Conservation (phyloP, 2,888 invertebrate species). For the Drosophila dives region DNA sequence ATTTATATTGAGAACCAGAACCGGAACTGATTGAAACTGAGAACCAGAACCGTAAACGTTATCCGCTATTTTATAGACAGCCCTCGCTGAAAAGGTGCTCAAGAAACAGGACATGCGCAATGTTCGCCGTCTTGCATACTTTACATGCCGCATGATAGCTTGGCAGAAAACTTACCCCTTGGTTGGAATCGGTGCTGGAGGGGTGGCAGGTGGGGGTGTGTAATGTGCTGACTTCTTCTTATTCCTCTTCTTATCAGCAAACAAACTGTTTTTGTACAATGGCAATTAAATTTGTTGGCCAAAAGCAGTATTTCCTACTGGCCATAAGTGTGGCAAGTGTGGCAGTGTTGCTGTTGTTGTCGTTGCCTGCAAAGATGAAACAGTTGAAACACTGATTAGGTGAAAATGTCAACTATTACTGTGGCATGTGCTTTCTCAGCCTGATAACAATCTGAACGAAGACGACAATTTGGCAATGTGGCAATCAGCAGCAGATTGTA, state of each 20-base stretch:
- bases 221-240: conserved; percentile 17
- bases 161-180: conserved; percentile 51
- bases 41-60: not conserved
- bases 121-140: conserved; percentile 24
- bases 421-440: conserved; percentile 2
- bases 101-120: conserved; percentile 58
- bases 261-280: conserved; percentile 45
- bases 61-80: not conserved
- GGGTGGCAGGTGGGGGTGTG: not conserved
- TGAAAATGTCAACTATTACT: conserved; percentile 40
- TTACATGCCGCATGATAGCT: conserved; percentile 23
- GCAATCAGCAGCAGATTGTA: conserved; percentile 8
- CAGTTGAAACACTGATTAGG: conserved; percentile 34
- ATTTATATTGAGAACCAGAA: not conserved
- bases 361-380: conserved; percentile 33
- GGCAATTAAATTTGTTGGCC: conserved; percentile 60
- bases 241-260: conserved; percentile 53
- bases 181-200: conserved; percentile 4
- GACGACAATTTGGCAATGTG: conserved; percentile 45
- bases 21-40: no score
- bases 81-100: conserved; percentile 28
- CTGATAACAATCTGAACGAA: conserved; percentile 37
- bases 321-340: conserved; percentile 48
- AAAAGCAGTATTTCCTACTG: conserved; percentile 38
- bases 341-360: conserved; percentile 28